phyloP scores from a whole-genome alignment of 2,113 vertebrate species.

The Dromaius novaehollandiae region DNA sequence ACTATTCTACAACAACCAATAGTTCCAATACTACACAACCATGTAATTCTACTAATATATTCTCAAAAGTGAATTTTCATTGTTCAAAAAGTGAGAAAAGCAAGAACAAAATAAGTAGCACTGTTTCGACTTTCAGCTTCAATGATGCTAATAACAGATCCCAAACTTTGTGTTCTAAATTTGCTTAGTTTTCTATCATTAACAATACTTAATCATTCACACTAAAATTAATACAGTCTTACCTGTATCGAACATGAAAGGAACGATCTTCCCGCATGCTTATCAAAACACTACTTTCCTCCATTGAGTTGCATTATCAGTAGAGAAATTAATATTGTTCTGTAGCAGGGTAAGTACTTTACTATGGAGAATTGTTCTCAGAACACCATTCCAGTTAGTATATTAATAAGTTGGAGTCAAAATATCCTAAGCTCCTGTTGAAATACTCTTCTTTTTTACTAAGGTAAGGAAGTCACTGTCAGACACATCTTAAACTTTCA shows the following conservation, averaged over 20 bases:
- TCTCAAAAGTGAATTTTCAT: background rate
- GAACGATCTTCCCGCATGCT: conserved; percentile 87
- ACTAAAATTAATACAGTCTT: conserved; percentile 68
- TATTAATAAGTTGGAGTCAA: conserved; percentile 60
- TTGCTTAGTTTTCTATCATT: background rate
- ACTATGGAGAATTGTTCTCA: conserved; percentile 40
- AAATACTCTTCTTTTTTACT: conserved; percentile 69
- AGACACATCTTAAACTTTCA: conserved; percentile 72
- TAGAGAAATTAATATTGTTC: conserved; percentile 67
- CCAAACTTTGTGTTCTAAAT: background rate
- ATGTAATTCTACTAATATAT: background rate
- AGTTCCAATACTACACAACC: background rate
- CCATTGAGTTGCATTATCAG: conserved; percentile 91
- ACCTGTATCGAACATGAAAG: conserved; percentile 97
- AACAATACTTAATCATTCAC: background rate
- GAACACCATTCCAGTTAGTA: conserved; percentile 62
- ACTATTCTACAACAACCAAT: background rate
- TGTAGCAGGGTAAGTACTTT: conserved; percentile 58
- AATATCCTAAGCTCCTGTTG: conserved; percentile 65
- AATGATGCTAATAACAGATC: background rate
- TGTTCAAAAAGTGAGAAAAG: background rate
- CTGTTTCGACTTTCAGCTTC: background rate
- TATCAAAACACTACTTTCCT: conserved; percentile 82
- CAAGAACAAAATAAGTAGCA: background rate
- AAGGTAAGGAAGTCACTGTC: conserved; percentile 67